phyloP scores from a whole-genome alignment of 2,797 vertebrate genomes.

The Thamnophis elegans region DNA sequence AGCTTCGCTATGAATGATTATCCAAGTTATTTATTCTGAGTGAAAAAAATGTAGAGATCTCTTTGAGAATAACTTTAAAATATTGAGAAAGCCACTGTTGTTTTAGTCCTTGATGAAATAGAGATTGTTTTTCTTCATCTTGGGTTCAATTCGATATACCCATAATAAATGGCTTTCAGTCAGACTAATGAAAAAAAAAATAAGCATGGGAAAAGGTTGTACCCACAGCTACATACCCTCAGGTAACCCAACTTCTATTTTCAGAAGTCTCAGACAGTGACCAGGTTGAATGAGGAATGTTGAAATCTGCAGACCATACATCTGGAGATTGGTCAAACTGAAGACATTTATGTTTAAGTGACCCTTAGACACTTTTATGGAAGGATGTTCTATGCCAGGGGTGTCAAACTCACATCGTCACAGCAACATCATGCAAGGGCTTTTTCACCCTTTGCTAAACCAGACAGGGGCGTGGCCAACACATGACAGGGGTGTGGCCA shows the following conservation, averaged over 20 bases:
- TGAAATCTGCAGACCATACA: not conserved
- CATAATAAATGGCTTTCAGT: slow-evolving; percentile 8
- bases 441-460: too few relatives aligned
- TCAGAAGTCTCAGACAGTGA: not conserved
- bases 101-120: not conserved
- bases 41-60: not conserved
- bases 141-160: not conserved
- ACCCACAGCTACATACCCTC: not conserved
- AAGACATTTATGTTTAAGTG: not conserved
- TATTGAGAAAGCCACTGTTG: not conserved
- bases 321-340: not conserved
- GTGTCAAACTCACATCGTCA: too few relatives aligned
- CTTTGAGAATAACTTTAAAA: slow-evolving; percentile 25
- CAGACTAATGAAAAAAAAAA: slow-evolving; percentile 19
- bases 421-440: too few relatives aligned
- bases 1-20: slow-evolving; percentile 30
- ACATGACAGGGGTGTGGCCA: too few relatives aligned
- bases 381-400: not conserved
- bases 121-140: not conserved
- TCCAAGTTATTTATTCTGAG: slow-evolving; percentile 33
- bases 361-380: not conserved
- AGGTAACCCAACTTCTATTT: not conserved
- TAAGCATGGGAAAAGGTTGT: not conserved
- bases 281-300: not conserved
- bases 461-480: too few relatives aligned